Conservation (phyloP, 2,797 vertebrate species). For the Lophotriccus pileatus region DNA sequence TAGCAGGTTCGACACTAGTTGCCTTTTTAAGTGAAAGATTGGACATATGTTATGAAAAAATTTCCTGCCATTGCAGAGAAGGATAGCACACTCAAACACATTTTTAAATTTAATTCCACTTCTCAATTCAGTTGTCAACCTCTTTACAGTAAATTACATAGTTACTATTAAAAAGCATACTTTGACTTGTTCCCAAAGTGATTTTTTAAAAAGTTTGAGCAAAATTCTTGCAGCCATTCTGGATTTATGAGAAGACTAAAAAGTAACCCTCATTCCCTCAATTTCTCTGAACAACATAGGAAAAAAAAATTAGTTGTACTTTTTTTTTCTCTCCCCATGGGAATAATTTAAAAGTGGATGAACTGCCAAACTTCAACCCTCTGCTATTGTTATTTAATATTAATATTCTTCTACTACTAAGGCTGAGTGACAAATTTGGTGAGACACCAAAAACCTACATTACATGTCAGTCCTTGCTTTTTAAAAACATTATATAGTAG, state of each 20-base stretch:
- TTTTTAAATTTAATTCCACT: slow-evolving; percentile 60
- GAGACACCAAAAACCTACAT: not conserved
- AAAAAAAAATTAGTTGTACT: not conserved
- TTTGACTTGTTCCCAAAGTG: slow-evolving; percentile 42
- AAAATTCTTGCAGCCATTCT: slow-evolving; percentile 39
- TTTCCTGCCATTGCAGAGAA: slow-evolving; percentile 47
- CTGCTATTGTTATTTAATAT: not conserved
- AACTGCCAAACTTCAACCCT: slow-evolving; percentile 17
- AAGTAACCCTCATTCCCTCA: not conserved
- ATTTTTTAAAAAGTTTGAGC: slow-evolving; percentile 55
- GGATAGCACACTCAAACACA: slow-evolving; percentile 30
- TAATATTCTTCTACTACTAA: not conserved
- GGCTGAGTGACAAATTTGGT: not conserved
- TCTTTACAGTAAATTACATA: slow-evolving; percentile 44
- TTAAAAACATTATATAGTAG: not conserved
- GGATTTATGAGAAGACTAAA: slow-evolving; percentile 43
- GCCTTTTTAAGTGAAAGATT: slow-evolving; percentile 68
- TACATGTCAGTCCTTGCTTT: not conserved
- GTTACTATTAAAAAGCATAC: slow-evolving; percentile 45
- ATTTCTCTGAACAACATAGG: not conserved
- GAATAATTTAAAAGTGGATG: not conserved
- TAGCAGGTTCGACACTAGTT: slow-evolving; percentile 60
- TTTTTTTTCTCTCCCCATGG: not conserved
- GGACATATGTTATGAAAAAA: slow-evolving; percentile 53
- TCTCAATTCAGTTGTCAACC: slow-evolving; percentile 47